phyloP scores from a whole-genome alignment of 2,888 invertebrate species.

The Luffia ferchaultella region DNA sequence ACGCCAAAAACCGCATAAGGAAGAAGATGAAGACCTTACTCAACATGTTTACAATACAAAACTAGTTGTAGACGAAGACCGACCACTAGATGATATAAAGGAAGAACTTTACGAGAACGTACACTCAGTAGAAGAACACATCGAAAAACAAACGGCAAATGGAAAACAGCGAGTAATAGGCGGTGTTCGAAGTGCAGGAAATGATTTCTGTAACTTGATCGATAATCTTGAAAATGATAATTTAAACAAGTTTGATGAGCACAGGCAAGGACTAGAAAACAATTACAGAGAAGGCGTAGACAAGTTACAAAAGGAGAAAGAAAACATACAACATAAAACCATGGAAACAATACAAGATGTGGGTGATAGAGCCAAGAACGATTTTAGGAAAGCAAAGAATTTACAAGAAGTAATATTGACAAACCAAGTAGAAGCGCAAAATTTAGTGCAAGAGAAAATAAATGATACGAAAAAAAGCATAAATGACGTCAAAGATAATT shows the following conservation, averaged over 20 bases:
- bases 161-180: conserved; percentile 1
- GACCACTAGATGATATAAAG: conserved; percentile 28
- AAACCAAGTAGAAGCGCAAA: conserved; percentile 24
- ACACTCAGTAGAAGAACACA: conserved; percentile 2
- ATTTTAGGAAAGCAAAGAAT: conserved; percentile 29
- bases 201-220: conserved; percentile 31
- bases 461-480: conserved; percentile 29
- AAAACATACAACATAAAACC: conserved; percentile 37
- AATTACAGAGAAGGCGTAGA: conserved; percentile 34
- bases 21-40: conserved; percentile 31
- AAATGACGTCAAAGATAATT: conserved; percentile 26
- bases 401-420: conserved; percentile 27
- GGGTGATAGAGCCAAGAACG: conserved; percentile 27
- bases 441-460: conserved; percentile 25
- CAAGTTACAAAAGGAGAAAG: conserved; percentile 40
- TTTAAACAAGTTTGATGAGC: conserved; percentile 2
- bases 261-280: conserved; percentile 19
- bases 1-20: conserved; percentile 38
- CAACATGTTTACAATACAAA: conserved; percentile 46
- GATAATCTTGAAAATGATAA: conserved; percentile 8
- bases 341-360: conserved; percentile 31
- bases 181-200: conserved; percentile 28
- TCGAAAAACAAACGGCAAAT: conserved; percentile 1
- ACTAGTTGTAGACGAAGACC: conserved; percentile 49
- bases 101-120: conserved; percentile 44